Percentiles rank a stretch among this genome's conserved stretches.
phyloP scores from a whole-genome alignment of 2,888 invertebrate genomes.

The Melanophora roralis region DNA sequence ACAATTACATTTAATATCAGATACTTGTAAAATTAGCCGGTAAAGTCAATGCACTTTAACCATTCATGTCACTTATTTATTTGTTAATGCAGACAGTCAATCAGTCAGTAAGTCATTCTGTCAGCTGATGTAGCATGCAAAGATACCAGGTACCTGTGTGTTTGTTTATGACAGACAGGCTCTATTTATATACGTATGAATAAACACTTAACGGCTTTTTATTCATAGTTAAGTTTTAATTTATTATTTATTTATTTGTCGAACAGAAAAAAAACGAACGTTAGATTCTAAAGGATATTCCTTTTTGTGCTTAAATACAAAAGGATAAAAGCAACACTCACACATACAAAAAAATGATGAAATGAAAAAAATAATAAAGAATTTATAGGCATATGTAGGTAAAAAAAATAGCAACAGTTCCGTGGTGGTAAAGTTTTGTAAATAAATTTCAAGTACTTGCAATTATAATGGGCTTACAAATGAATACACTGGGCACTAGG shows the following conservation, averaged over 20 bases:
- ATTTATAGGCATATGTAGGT: background rate
- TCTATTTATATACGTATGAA: slow-evolving; percentile 30
- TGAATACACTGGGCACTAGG: slow-evolving; percentile 52
- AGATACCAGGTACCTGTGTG: background rate
- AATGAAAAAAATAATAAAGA: slow-evolving; percentile 7
- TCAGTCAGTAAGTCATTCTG: slow-evolving; percentile 18
- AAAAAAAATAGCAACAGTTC: slow-evolving; percentile 22
- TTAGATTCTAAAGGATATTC: slow-evolving; percentile 49
- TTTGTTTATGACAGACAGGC: slow-evolving; percentile 27
- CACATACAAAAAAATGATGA: background rate
- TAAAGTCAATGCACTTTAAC: slow-evolving; percentile 59
- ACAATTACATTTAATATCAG: slow-evolving; percentile 46
- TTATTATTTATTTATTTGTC: slow-evolving; percentile 59
- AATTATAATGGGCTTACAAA: slow-evolving; percentile 27
- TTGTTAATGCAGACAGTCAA: slow-evolving; percentile 10
- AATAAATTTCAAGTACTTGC: slow-evolving; percentile 51
- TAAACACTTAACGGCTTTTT: slow-evolving; percentile 50
- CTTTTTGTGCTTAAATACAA: slow-evolving; percentile 31
- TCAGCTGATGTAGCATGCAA: slow-evolving; percentile 12
- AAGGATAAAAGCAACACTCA: too few relatives aligned
- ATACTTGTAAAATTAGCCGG: slow-evolving; percentile 46
- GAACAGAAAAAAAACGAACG: background rate
- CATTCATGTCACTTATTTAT: slow-evolving; percentile 42
- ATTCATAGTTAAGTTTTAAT: slow-evolving; percentile 56
- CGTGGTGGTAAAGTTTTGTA: slow-evolving; percentile 46